A percentile compares a stretch with the other conserved stretches of the same genome.
Evolutionary conservation across 2,797 vertebrate species (phyloP).

Genomic region (Sciurus carolinensis): DNA sequence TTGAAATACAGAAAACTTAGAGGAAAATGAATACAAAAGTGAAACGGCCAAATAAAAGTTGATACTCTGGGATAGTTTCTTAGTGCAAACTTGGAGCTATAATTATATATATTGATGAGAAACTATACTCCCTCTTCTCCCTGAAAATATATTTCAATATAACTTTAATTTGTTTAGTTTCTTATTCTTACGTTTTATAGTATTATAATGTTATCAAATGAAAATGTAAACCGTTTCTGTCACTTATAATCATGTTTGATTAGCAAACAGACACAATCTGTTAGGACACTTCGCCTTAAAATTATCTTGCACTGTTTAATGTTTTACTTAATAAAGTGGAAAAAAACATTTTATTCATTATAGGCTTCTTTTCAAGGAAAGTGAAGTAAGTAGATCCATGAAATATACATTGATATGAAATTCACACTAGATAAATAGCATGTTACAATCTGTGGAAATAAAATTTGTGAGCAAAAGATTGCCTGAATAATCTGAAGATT

Average conservation of each 20-base stretch:
- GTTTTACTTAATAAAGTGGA: slow-evolving; percentile 68
- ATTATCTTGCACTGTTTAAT: slow-evolving; percentile 52
- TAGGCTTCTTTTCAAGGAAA: slow-evolving; percentile 34
- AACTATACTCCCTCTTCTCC: background rate
- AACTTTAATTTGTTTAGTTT: slow-evolving; percentile 64
- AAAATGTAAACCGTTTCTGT: slow-evolving; percentile 61
- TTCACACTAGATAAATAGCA: slow-evolving; percentile 48
- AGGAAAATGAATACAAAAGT: slow-evolving; percentile 54
- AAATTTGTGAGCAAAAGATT: slow-evolving; percentile 34
- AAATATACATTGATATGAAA: slow-evolving; percentile 58
- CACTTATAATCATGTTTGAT: slow-evolving; percentile 68
- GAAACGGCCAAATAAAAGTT: slow-evolving; percentile 54
- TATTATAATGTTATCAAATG: slow-evolving; percentile 59
- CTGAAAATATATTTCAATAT: slow-evolving; percentile 60
- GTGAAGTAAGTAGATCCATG: background rate
- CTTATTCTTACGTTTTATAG: slow-evolving; percentile 65
- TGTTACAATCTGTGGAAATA: slow-evolving; percentile 42
- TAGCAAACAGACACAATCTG: slow-evolving; percentile 55
- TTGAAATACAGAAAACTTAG: slow-evolving; percentile 27
- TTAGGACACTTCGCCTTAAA: slow-evolving; percentile 58
- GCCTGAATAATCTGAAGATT: background rate
- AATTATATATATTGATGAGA: slow-evolving; percentile 54
- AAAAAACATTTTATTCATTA: slow-evolving; percentile 70
- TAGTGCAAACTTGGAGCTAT: slow-evolving; percentile 50
- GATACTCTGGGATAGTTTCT: background rate